Conservation (phyloP, 2,113 vertebrate species). For the human region GRCh38 chr1:108311501-108312000, state of each 20-base stretch:
- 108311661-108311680: not conserved
- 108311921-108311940: not conserved
- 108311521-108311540: not conserved
- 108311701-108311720: not conserved
- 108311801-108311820: not conserved
- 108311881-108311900: not conserved
- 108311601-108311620: not conserved
- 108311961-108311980: not conserved
- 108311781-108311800: not conserved
- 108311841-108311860: not conserved
- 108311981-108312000: not conserved
- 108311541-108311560: not conserved
- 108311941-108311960: not conserved
- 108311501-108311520: not conserved
- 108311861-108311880: not conserved
- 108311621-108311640: not conserved
- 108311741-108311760: not conserved
- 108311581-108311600: not conserved
- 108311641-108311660: not conserved
- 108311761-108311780: not conserved
- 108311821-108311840: not conserved
- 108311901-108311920: not conserved
- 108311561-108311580: not conserved
- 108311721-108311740: not conserved
- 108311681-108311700: not conserved